Evolutionary conservation across 2,888 invertebrate genomes (phyloP).

Genomic region (Oscheius myriophilus): DNA sequence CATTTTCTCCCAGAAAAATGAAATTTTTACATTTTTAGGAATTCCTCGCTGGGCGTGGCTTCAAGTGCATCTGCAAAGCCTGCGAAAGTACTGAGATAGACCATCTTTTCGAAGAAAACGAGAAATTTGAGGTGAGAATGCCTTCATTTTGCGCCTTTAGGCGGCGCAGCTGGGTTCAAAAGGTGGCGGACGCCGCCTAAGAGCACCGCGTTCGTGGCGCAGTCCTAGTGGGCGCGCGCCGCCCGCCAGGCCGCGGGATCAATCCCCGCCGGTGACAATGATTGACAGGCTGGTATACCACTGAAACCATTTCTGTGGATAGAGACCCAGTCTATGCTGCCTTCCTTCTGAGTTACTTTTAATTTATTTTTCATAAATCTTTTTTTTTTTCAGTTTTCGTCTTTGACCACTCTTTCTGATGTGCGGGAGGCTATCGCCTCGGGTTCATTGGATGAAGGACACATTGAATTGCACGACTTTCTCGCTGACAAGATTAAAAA

Average conservation of each 20-base stretch:
- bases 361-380: too few relatives aligned
- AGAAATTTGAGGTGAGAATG: neutral
- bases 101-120: neutral
- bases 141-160: too few relatives aligned
- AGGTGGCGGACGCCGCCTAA: too few relatives aligned
- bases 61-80: conserved; percentile 1
- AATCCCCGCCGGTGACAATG: conserved; percentile 35
- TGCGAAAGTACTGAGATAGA: neutral
- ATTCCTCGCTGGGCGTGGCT: conserved; percentile 18
- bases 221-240: neutral
- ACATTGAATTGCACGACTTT: conserved; percentile 2
- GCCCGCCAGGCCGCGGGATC: conserved; percentile 24
- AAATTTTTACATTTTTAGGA: conserved; percentile 8
- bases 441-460: neutral
- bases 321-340: conserved; percentile 38
- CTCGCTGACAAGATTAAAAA: neutral
- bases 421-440: neutral
- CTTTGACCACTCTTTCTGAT: neutral
- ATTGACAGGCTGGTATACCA: conserved; percentile 47
- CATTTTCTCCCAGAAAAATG: neutral
- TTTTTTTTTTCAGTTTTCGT: conserved; percentile 15
- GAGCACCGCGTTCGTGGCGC: too few relatives aligned
- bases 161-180: too few relatives aligned
- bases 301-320: conserved; percentile 16
- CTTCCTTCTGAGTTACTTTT: conserved; percentile 53